Conservation (phyloP, 2,888 invertebrate species). For the Melitaea athalia region DNA sequence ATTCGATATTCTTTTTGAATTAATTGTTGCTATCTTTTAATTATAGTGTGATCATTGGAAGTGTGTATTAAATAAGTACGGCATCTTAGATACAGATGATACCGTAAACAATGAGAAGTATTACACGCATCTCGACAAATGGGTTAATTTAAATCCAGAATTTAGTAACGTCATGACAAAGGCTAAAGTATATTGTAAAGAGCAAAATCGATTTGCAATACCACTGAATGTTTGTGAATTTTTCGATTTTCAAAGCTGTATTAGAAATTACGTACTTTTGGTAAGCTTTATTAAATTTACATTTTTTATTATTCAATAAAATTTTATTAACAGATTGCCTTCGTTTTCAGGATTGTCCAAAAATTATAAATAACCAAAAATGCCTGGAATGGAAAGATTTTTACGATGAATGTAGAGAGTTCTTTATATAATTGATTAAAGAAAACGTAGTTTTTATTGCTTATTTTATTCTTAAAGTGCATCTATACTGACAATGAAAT, state of each 20-base stretch:
- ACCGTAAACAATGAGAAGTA: constrained; percentile 53
- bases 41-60: constrained; percentile 60
- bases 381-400: constrained; percentile 56
- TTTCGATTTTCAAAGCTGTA: constrained; percentile 50
- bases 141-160: constrained; percentile 57
- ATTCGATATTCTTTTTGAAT: too few relatives aligned
- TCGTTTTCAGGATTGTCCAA: constrained; percentile 65
- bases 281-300: constrained; percentile 43
- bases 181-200: constrained; percentile 56
- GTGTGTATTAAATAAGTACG: constrained; percentile 58
- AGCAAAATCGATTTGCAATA: constrained; percentile 40
- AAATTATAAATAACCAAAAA: constrained; percentile 44
- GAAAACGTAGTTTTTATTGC: constrained; percentile 42
- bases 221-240: constrained; percentile 55
- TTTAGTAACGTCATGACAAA: constrained; percentile 51
- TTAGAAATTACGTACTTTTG: constrained; percentile 53
- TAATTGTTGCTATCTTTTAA: constrained; percentile 1
- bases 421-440: constrained; percentile 42
- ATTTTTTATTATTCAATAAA: not conserved
- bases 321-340: not conserved
- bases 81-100: constrained; percentile 44
- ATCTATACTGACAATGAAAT: constrained; percentile 56
- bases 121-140: constrained; percentile 57
- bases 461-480: constrained; percentile 59
- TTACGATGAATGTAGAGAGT: constrained; percentile 58